Conservation (phyloP, 64 coral and sea anemone species). For the Pocillopora damicornis region DNA sequence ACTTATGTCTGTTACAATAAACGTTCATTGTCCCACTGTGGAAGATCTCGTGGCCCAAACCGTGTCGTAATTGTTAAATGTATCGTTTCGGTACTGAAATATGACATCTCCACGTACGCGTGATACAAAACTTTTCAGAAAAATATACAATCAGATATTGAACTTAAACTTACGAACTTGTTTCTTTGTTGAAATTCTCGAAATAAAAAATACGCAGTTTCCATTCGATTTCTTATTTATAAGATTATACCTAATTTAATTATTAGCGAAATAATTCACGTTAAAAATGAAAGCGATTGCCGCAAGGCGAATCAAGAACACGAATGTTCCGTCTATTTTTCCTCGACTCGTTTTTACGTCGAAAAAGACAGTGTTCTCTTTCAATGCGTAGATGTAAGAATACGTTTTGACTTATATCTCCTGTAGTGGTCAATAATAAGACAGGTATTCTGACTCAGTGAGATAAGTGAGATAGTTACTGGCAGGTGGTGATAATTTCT, state of each 20-base stretch:
- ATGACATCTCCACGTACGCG: not conserved
- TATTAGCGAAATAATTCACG: not conserved
- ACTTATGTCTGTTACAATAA: too few relatives aligned
- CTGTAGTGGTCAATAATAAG: not conserved
- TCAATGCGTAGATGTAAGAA: not conserved
- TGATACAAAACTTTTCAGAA: not conserved
- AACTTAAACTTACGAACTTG: not conserved
- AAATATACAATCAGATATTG: not conserved
- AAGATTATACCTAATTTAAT: slow-evolving; percentile 16
- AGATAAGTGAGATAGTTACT: slow-evolving; percentile 15
- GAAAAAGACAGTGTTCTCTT: not conserved
- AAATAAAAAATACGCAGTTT: not conserved
- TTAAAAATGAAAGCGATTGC: not conserved
- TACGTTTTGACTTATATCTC: not conserved
- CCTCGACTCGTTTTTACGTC: not conserved
- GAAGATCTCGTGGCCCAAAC: not conserved
- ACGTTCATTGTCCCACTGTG: not conserved
- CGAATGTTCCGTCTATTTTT: not conserved
- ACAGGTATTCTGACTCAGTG: not conserved
- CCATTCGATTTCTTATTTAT: slow-evolving; percentile 16
- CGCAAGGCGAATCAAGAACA: not conserved
- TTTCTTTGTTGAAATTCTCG: not conserved
- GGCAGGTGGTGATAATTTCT: slow-evolving; percentile 16
- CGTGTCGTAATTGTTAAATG: not conserved
- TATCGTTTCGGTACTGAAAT: not conserved